Conservation (phyloP, 2,888 invertebrate genomes). For the Dascillus cervinus region DNA sequence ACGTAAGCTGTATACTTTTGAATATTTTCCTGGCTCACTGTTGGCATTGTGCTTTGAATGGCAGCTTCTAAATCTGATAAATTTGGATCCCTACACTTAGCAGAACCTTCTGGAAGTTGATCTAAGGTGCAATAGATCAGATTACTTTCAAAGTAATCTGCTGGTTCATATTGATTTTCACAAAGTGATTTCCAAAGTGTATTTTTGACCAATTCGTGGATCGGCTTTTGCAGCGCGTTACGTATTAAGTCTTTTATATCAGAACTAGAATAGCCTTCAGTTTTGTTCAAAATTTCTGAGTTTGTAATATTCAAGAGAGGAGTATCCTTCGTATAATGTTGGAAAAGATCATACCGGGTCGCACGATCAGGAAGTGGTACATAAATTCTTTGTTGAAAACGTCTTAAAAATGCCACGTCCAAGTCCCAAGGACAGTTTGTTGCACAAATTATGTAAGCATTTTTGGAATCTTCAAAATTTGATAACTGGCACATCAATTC, state of each 20-base stretch:
- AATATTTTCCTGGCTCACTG: slow-evolving; percentile 27
- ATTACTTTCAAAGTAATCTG: slow-evolving; percentile 3
- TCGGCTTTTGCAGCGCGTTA: slow-evolving; percentile 42
- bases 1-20: too few relatives aligned
- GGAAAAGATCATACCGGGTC: slow-evolving; percentile 32
- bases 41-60: slow-evolving; percentile 25
- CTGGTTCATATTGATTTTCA: slow-evolving; percentile 28
- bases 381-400: slow-evolving; percentile 50
- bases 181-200: slow-evolving; percentile 34
- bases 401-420: slow-evolving; percentile 49
- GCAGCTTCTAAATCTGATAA: slow-evolving; percentile 31
- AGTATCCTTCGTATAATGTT: slow-evolving; percentile 25
- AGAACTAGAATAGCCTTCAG: slow-evolving; percentile 49
- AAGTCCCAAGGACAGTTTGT: slow-evolving; percentile 59
- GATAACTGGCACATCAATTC: slow-evolving; percentile 50
- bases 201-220: slow-evolving; percentile 43
- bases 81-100: slow-evolving; percentile 27
- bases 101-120: slow-evolving; percentile 27
- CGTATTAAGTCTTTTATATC: slow-evolving; percentile 46
- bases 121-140: slow-evolving; percentile 18
- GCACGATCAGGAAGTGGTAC: slow-evolving; percentile 44
- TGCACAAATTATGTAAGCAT: slow-evolving; percentile 45
- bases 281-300: slow-evolving; percentile 41
- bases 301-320: slow-evolving; percentile 17
- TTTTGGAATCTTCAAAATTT: slow-evolving; percentile 28